Base-by-base conservation (phyloP, 1,140 invertebrate genomes). In the Lepidurus apus region DNA sequence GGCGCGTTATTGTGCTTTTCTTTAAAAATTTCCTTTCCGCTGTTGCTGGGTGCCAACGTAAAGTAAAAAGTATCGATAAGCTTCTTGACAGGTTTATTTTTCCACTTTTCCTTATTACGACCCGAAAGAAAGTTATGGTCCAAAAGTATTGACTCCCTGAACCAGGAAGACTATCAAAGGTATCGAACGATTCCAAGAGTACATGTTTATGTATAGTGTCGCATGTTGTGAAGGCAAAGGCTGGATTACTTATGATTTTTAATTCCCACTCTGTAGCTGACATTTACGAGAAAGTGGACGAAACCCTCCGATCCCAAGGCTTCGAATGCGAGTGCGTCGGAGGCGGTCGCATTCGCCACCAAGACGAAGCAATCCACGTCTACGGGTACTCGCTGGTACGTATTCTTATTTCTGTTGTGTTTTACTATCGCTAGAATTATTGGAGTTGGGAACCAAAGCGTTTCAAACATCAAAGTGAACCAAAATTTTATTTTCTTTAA, bases 381-480 rank as follows among this genome's bases (percentile, higher is more conserved):
- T 96, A 93, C 85, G 94, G 94, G 76, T 95, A 95, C 84, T 96
- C 94, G 24, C 91, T 93, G 87, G 91, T 91, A 84, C 84, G 80
- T 77, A 17, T 65, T 65, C 43, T 81, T 42, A 74, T 75, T 80
- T 81, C 74, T 34, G 34, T 24, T 79, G 44, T 76, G 44, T n/a
- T 53, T 45, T 43, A 77, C 47, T 79, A 78, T 74, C 43, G 73
- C 65, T 47, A 9, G 42, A 74, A 21, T 6, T 0, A 26, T 3
- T 43, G 5, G 13, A 7, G 17, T 43, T 53, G 74, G 26, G 1
- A 26, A 26, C 26, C 26, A 26, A 26, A 26, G 26, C 1, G 26
- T 26, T 26, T 26, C 26, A 26, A 26, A 26, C 26, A 1, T 26
- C 26, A 26, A 26, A 26, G 26, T 26, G 17, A n/a, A 75, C 34